Conservation (phyloP, 2,797 vertebrate genomes). For the Trichosurus vulpecula region DNA sequence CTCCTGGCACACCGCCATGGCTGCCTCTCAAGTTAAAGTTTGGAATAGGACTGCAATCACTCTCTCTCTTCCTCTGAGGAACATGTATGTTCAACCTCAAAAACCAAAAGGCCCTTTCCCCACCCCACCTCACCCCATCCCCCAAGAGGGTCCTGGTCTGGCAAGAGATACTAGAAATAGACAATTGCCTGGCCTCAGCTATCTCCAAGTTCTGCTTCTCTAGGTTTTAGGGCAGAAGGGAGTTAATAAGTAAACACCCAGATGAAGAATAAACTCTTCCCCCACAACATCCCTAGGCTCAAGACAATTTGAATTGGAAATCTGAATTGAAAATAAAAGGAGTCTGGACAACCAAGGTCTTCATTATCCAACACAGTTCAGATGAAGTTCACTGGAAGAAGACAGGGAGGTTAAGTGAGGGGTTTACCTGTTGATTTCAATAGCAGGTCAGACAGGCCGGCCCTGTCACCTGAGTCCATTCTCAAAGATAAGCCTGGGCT, state of each 20-base stretch:
- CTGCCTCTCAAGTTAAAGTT: neutral
- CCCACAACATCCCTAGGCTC: neutral
- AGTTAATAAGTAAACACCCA: conserved; percentile 57
- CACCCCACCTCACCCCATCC: conserved; percentile 69
- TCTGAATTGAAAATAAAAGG: neutral
- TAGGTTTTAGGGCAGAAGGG: conserved; percentile 58
- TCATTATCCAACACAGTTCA: neutral
- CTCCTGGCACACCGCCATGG: neutral
- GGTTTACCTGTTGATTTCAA: conserved; percentile 21
- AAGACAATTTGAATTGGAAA: neutral
- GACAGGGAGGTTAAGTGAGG: neutral
- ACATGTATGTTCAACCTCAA: neutral
- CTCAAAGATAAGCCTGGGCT: neutral
- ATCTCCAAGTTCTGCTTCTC: conserved; percentile 57
- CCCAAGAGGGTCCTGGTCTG: neutral
- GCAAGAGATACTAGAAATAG: neutral
- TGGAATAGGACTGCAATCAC: neutral
- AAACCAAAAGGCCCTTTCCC: conserved; percentile 50
- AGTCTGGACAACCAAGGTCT: neutral
- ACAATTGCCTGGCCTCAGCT: conserved; percentile 57
- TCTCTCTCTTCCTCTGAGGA: neutral
- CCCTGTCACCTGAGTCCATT: neutral
- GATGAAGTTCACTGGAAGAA: neutral
- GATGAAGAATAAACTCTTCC: conserved; percentile 1
- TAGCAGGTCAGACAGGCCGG: neutral